Base-by-base conservation (phyloP, 1,140 invertebrate species). In the Dinoponera quadriceps region DNA sequence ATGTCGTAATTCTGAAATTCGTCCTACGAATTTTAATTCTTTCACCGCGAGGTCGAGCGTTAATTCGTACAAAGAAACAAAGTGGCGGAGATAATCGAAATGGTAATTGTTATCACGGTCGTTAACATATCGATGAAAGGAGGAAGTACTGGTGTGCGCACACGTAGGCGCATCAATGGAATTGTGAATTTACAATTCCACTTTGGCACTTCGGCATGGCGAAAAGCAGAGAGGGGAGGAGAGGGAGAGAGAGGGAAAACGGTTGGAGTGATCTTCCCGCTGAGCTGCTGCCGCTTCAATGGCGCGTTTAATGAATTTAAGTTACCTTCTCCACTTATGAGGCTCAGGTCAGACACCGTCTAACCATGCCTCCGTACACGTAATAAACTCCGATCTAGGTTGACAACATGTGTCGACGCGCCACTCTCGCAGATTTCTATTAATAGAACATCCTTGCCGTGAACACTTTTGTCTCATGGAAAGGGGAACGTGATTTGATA, bases 251-350 rank as follows among this genome's bases (percentile, higher is more conserved):
- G 20, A 60, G 51, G 25, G 59, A 29, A 27, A 48, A 38, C 49
- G 63, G 18, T 22, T 16, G 2, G 11, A 57, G 3, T 60, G 9
- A 9, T 44, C 60, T 78, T 27, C 59, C 48, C 51, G 38, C 18
- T 69, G 55, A 65, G 25, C 49, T 63, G 73, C 55, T 60, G 68
- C 77, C 69, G 85, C 48, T 85, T 85, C 88, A 89, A 92, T 90
- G 89, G 84, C 54, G 66, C 69, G 85, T 85, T 83, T 91, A 91
- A 92, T 91, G 91, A 91, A 91, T 91, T 91, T 91, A 89, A 91
- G 88, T 87, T 73, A 85, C 80, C 86, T 87, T 87, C 82, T 90
- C 87, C 81, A 87, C 84, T 89, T 80, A 77, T 38, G 82, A 51
- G 48, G 60, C 74, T 84, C 44, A n/a, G 54, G 51, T 71, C 44